These are phyloP conservation scores for Porphyrio hochstetteri DNA, from an alignment of 2,113 vertebrate species.

Conservation along the genomic window DNA sequence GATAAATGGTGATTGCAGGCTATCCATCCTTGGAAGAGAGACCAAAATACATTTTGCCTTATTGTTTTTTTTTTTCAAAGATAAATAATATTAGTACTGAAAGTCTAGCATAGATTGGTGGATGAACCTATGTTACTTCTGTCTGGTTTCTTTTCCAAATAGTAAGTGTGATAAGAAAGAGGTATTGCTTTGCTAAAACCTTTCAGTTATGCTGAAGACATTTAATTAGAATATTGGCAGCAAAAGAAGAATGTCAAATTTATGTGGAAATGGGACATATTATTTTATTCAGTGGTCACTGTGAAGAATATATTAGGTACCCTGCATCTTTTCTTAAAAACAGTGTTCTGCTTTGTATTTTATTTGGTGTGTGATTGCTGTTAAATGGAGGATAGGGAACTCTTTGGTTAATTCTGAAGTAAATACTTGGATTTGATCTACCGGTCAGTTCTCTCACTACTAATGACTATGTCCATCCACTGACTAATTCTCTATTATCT, in stretches of 20 bases:
- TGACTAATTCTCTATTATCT: not conserved
- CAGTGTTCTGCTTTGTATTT: not conserved
- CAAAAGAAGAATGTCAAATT: not conserved
- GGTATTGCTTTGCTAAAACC: not conserved
- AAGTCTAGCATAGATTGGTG: not conserved
- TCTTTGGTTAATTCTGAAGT: not conserved
- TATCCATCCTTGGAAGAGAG: not conserved
- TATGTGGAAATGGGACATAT: not conserved
- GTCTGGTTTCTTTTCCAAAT: not conserved
- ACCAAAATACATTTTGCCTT: not conserved
- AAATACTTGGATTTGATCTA: not conserved
- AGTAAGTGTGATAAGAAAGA: not conserved
- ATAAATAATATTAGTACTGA: not conserved
- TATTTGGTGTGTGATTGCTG: not conserved
- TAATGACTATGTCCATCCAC: not conserved
- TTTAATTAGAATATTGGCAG: not conserved
- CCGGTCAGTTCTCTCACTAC: not conserved
- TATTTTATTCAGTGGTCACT: not conserved
- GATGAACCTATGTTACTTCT: not conserved
- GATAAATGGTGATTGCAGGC: not conserved
- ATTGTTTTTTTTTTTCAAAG: not conserved
- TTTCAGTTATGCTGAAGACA: not conserved
- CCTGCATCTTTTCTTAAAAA: not conserved
- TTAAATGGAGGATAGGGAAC: not conserved
- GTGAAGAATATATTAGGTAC: not conserved